Evolutionary conservation across 2,888 invertebrate genomes (phyloP).

Genomic region (Amphiduros pacificus): DNA sequence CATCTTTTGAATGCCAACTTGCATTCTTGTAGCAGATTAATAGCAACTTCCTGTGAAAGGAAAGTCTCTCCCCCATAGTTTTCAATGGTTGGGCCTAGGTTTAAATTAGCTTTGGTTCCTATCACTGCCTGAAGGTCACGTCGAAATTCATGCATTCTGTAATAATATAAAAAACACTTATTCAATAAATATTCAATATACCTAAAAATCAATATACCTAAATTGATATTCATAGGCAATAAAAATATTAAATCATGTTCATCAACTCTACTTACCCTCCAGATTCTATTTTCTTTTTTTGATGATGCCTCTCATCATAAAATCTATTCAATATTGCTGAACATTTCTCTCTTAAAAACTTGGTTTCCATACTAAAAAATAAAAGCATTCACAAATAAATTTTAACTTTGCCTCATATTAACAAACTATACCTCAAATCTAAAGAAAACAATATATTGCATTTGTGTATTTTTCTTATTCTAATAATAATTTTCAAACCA

Average conservation of each 20-base stretch:
- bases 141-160: slow-evolving; percentile 85
- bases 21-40: slow-evolving; percentile 85
- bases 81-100: slow-evolving; percentile 78
- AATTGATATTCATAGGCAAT: not conserved
- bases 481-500: not conserved
- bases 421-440: not conserved
- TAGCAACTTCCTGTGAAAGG: slow-evolving; percentile 90
- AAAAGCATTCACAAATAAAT: not conserved
- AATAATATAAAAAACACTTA: slow-evolving; percentile 1
- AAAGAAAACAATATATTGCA: not conserved
- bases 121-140: slow-evolving; percentile 92
- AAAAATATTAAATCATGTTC: not conserved
- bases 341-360: slow-evolving; percentile 74
- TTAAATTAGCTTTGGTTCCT: slow-evolving; percentile 78
- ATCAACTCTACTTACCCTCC: slow-evolving; percentile 69
- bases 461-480: not conserved
- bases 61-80: slow-evolving; percentile 90
- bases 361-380: slow-evolving; percentile 39
- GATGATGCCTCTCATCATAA: slow-evolving; percentile 90
- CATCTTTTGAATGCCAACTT: slow-evolving; percentile 88
- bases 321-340: slow-evolving; percentile 77
- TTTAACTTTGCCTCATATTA: not conserved
- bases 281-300: slow-evolving; percentile 87
- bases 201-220: too few relatives aligned
- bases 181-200: too few relatives aligned